Evolutionary conservation across 2,113 vertebrate species (phyloP).

Genomic region (Aleadryas rufinucha): DNA sequence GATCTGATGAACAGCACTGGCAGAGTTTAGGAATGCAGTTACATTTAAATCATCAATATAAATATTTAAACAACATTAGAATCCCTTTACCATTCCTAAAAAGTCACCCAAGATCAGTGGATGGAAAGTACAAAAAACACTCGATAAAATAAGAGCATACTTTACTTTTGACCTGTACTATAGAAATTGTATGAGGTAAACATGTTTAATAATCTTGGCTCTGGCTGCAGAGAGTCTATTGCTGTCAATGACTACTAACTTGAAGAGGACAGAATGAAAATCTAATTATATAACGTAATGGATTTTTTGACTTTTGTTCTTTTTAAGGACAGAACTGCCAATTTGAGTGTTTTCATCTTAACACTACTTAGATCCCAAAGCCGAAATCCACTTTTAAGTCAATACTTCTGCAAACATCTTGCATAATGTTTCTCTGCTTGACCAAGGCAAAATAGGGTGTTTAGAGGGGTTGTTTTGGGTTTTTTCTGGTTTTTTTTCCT

Average conservation of each 20-base stretch:
- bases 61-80: neutral
- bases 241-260: neutral
- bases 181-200: neutral
- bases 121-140: neutral
- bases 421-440: neutral
- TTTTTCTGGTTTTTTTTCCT: neutral
- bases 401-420: neutral
- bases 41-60: neutral
- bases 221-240: neutral
- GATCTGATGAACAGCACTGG: neutral
- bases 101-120: neutral
- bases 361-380: neutral
- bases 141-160: neutral
- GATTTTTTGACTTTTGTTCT: neutral
- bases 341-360: neutral
- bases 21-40: neutral
- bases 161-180: neutral
- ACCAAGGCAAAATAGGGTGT: fast-evolving
- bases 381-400: neutral
- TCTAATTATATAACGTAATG: neutral
- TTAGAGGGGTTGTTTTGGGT: fast-evolving
- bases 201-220: neutral
- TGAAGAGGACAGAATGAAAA: neutral
- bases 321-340: neutral
- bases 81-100: neutral